Conservation (phyloP, 2,888 invertebrate genomes). For the Lasioglossum vierecki region DNA sequence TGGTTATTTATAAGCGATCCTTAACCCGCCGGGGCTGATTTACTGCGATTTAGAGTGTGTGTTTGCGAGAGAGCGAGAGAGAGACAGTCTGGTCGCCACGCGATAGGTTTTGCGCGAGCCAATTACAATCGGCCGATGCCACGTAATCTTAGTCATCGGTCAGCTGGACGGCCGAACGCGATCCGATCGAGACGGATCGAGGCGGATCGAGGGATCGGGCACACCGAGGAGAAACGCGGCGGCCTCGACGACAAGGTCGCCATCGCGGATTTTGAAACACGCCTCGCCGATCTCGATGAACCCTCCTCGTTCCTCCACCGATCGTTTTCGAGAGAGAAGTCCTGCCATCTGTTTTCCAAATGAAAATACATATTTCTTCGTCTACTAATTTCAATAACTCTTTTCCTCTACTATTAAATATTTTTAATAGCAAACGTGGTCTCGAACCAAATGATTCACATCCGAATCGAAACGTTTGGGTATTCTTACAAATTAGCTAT, state of each 20-base stretch:
- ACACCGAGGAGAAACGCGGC: constrained; percentile 58
- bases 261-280: constrained; percentile 52
- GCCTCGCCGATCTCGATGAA: constrained; percentile 11
- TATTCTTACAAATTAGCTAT: too few species aligned
- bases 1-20: constrained; percentile 82
- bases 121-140: constrained; percentile 75
- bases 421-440: too few species aligned
- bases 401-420: too few species aligned
- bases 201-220: constrained; percentile 57
- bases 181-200: constrained; percentile 52
- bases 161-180: constrained; percentile 58
- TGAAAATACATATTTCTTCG: neutral
- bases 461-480: too few species aligned
- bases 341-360: neutral
- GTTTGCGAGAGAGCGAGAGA: neutral
- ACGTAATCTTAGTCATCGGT: constrained; percentile 75
- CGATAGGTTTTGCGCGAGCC: constrained; percentile 68
- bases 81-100: constrained; percentile 39
- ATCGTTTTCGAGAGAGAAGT: neutral
- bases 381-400: neutral
- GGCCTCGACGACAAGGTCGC: constrained; percentile 68
- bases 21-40: constrained; percentile 70
- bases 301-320: neutral
- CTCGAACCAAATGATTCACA: too few species aligned
- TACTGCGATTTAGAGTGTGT: constrained; percentile 61